These are phyloP conservation scores for Aphidius gifuensis DNA, from an alignment of 1,140 invertebrate species.

Conservation along the genomic window DNA sequence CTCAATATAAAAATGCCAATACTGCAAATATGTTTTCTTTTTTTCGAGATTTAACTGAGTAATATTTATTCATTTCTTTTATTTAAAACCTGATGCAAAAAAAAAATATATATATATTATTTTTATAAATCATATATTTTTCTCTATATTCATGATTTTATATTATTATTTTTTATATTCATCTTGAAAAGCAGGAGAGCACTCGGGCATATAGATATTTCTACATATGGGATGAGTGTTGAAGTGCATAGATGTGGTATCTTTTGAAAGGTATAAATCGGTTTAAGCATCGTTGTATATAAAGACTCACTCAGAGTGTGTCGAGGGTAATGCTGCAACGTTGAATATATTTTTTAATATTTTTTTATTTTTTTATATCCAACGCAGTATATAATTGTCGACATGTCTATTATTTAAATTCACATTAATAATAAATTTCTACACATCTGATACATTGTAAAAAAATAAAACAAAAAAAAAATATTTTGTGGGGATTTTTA, in stretches of 20 bases:
- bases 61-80: no score
- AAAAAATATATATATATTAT: no score
- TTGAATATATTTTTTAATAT: background rate
- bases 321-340: background rate
- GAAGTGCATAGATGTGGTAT: background rate
- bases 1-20: no score
- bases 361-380: background rate
- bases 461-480: background rate
- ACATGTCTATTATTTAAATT: background rate
- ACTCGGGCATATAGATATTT: conserved; percentile 9
- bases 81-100: no score
- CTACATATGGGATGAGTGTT: background rate
- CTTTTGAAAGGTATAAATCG: conserved; percentile 10
- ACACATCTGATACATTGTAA: no score
- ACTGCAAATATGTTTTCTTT: no score
- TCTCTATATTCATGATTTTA: no score
- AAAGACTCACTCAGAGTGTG: background rate
- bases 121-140: no score
- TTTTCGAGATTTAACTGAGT: no score
- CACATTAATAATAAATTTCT: no score
- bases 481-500: background rate
- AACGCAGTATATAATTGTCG: background rate
- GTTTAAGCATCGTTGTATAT: conserved; percentile 2
- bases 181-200: background rate
- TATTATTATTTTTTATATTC: no score